A percentile compares a stretch with the other conserved stretches of the same genome.
phyloP scores from a whole-genome alignment of 2,888 invertebrate genomes.

The Microdon myrmicae region DNA sequence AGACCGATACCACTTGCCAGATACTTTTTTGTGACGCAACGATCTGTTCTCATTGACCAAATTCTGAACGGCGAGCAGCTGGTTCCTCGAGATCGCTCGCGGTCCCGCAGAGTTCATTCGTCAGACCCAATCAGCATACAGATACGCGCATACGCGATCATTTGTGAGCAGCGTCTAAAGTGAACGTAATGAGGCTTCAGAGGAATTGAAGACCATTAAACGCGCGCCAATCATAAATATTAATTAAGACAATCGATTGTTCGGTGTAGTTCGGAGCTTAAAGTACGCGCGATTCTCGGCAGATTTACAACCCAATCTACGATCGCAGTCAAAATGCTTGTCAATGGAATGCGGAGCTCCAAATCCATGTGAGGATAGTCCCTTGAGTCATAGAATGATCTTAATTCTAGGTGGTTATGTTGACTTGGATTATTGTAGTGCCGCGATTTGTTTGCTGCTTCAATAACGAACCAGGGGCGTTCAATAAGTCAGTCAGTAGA shows the following conservation, averaged over 20 bases:
- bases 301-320: too few relatives aligned
- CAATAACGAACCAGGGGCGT: too few relatives aligned
- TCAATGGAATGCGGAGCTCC: too few relatives aligned
- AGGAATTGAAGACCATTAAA: constrained; percentile 46
- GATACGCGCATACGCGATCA: constrained; percentile 2
- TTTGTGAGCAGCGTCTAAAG: too few relatives aligned
- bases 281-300: too few relatives aligned
- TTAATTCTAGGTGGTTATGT: too few relatives aligned
- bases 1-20: constrained; percentile 22
- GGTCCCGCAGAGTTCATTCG: constrained; percentile 3
- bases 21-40: constrained; percentile 41
- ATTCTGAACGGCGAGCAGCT: constrained; percentile 33
- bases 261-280: constrained; percentile 11
- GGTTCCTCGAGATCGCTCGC: constrained; percentile 2
- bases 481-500: too few relatives aligned
- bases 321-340: too few relatives aligned
- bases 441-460: too few relatives aligned
- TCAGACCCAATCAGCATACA: neutral
- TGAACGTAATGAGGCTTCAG: constrained; percentile 48
- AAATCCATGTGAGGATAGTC: too few relatives aligned
- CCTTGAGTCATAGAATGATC: too few relatives aligned
- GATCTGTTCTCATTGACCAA: constrained; percentile 42
- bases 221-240: constrained; percentile 46
- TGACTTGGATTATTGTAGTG: too few relatives aligned
- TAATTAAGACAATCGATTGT: constrained; percentile 47